These are phyloP conservation scores for Cylindroiulus punctatus DNA, from an alignment of 2,888 invertebrate species.

Conservation along the genomic window DNA sequence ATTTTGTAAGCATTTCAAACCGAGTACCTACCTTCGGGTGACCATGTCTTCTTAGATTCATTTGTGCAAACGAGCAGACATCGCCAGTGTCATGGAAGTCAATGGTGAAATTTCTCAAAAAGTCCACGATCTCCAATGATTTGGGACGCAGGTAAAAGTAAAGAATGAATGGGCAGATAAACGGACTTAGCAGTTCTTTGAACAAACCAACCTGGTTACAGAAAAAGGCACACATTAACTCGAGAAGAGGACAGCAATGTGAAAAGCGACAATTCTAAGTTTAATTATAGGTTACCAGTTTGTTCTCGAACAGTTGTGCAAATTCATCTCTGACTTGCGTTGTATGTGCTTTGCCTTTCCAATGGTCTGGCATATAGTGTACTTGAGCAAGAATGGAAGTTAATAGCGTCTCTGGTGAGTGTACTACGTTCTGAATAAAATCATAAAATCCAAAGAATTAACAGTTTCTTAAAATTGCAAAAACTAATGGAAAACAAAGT, in stretches of 20 bases:
- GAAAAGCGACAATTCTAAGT: conserved; percentile 42
- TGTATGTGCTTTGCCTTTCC: conserved; percentile 92
- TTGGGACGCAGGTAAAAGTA: conserved; percentile 79
- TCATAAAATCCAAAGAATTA: too few relatives aligned
- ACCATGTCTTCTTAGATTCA: conserved; percentile 94
- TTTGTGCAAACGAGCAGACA: conserved; percentile 81
- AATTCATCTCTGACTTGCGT: conserved; percentile 85
- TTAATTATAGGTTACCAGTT: conserved; percentile 72
- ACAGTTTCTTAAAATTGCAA: too few relatives aligned
- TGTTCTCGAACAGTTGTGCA: conserved; percentile 91
- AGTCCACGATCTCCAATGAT: conserved; percentile 91
- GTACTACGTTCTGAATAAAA: conserved; percentile 74
- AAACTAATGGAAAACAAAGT: too few relatives aligned
- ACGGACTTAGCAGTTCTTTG: conserved; percentile 89
- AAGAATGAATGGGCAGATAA: conserved; percentile 89
- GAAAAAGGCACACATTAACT: conserved; percentile 58
- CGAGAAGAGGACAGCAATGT: not conserved
- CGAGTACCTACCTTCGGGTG: conserved; percentile 72
- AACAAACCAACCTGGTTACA: conserved; percentile 76
- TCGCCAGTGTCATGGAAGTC: conserved; percentile 94
- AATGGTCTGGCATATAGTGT: conserved; percentile 90
- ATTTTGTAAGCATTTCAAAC: too few relatives aligned
- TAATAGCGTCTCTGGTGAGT: conserved; percentile 89
- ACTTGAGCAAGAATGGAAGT: conserved; percentile 87
- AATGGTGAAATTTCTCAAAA: conserved; percentile 95